phyloP scores from a whole-genome alignment of 2,797 vertebrate genomes.

The Pitangus sulphuratus region DNA sequence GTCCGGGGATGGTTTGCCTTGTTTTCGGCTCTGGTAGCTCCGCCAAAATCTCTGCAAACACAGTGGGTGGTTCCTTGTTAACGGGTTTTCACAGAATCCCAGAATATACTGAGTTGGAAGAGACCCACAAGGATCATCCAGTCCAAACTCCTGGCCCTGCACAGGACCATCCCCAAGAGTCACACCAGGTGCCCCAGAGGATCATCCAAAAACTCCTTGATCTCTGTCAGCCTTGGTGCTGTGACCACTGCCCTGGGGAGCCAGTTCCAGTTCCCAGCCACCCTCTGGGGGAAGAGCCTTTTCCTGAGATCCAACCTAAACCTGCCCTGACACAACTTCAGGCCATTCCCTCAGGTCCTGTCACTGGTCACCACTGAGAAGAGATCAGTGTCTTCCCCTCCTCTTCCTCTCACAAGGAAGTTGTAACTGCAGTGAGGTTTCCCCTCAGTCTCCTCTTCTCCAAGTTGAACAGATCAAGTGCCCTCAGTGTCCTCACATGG shows the following conservation, averaged over 20 bases:
- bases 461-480: not conserved
- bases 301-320: not conserved
- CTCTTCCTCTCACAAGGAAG: not conserved
- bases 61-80: not conserved
- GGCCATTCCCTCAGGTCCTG: not conserved
- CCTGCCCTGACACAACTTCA: not conserved
- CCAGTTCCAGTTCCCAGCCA: not conserved
- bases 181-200: not conserved
- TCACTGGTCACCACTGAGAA: not conserved
- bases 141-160: not conserved
- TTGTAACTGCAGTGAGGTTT: not conserved
- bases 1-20: conserved; percentile 53
- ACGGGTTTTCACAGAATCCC: rapidly evolving
- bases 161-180: too few relatives aligned
- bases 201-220: not conserved
- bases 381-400: not conserved
- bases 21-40: conserved; percentile 67
- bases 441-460: not conserved
- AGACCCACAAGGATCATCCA: not conserved
- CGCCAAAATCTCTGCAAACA: conserved; percentile 88
- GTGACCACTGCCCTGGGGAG: not conserved
- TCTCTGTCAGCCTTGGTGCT: not conserved
- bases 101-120: not conserved
- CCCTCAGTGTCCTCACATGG: not conserved
- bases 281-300: not conserved